These are phyloP conservation scores for Corydoras sp. DNA, from an alignment of 2,113 vertebrate genomes.

Conservation along the genomic window DNA sequence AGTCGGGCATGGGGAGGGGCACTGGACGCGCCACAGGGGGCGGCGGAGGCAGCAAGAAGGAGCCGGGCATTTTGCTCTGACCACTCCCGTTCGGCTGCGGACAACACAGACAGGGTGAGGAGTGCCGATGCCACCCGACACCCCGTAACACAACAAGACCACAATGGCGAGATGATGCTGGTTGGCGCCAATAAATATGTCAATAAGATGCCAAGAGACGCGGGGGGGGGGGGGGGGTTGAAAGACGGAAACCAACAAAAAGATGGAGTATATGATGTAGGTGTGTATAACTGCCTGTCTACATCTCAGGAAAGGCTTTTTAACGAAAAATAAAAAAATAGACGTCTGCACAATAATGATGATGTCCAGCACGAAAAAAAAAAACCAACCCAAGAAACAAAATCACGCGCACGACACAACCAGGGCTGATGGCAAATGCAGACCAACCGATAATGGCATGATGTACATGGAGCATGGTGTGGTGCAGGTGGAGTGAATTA, in stretches of 20 bases:
- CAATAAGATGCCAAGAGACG: neutral
- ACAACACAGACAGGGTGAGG: constrained; percentile 93
- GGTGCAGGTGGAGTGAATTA: no score
- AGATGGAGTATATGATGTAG: constrained; percentile 6
- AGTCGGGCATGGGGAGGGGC: constrained; percentile 96
- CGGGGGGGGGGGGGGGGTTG: neutral
- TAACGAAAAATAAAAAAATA: no score
- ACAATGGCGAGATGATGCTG: constrained; percentile 40
- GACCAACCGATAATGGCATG: no score
- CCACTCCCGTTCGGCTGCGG: constrained; percentile 94
- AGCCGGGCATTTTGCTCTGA: constrained; percentile 95
- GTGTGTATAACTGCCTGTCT: no score
- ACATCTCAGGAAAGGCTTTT: no score
- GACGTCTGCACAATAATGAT: no score
- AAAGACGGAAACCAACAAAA: no score
- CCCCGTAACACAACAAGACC: constrained; percentile 49
- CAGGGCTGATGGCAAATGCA: no score
- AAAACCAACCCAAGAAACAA: no score
- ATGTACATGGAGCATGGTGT: no score
- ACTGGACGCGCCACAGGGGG: constrained; percentile 95
- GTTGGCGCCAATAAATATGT: constrained; percentile 52
- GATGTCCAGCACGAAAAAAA: no score
- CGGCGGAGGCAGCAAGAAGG: constrained; percentile 94
- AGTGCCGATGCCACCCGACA: constrained; percentile 71
- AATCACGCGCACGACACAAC: no score